Base-by-base conservation (phyloP, 2,888 invertebrate species). In the Napeogenes inachia region DNA sequence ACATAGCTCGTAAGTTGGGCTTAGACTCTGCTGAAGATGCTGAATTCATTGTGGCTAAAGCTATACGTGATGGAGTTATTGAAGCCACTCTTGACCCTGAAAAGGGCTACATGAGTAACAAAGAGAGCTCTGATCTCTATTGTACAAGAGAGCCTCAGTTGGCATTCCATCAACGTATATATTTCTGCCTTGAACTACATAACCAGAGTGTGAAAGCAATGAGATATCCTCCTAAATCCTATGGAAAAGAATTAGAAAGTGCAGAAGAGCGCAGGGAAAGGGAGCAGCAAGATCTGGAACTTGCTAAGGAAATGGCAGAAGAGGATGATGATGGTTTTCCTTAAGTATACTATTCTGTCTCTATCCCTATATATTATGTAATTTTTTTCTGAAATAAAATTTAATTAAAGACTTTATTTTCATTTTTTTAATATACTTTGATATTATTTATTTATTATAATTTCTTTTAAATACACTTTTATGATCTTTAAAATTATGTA, bases 281-380 rank as follows among this genome's bases (percentile, higher is more conserved):
- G 59, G 99, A 99, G 83, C 98, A 99, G 78, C 98, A 99, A 85
- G 99, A 99, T 87, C 91, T 99, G 76, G 99, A 99, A 84, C 92
- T 99, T 74, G 99, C 99, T n/a, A 99, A 99, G 85, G 99, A 99
- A 91, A 98, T 99, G 96, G 99, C 99, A 6, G 99, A 99, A 80
- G 99, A 99, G 81, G 99, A 99, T 85, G 98, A 99, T 91, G 98
- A 98, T 90, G 95, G 95, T 70, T 96, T 95, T 79, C 91, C 91
- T 77, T 91, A 77, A 85, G 74, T 60, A 42, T 46, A 53, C 47
- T 35, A 35, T 33, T 45, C 58, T 33, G 10, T 60, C 42, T 57
- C 55, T 63, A 32, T 64, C 35, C 62, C 56, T 21, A 59, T 65
- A 57, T 54, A 21, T 21, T 21, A 60, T 64, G 59, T 70, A 65